These are phyloP conservation scores for Drosophila neotestacea DNA, from an alignment of 2,888 invertebrate species.

Conservation along the genomic window DNA sequence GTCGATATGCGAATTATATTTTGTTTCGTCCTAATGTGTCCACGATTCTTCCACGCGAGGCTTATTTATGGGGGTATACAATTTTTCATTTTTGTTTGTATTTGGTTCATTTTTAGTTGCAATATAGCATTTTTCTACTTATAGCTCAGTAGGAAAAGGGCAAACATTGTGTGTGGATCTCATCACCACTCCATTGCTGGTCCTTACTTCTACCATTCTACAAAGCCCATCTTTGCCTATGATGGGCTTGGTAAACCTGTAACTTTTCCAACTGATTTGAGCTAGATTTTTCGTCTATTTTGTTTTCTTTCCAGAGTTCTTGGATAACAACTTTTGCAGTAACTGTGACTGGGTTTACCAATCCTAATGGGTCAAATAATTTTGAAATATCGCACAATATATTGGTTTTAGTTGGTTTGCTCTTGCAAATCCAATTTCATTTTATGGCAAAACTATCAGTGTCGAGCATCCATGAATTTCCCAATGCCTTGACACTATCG, in stretches of 20 bases:
- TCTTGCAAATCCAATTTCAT: background rate
- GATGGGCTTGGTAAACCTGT: background rate
- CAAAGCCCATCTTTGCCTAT: background rate
- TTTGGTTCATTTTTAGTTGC: too few relatives aligned
- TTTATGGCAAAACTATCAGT: background rate
- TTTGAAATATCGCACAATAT: background rate
- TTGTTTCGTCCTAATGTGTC: too few relatives aligned
- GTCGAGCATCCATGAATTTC: background rate
- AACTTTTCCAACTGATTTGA: background rate
- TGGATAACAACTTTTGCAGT: background rate
- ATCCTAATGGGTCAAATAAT: background rate
- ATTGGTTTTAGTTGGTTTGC: background rate
- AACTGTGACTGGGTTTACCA: background rate
- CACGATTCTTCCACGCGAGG: too few relatives aligned
- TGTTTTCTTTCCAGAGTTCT: background rate
- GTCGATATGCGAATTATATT: too few relatives aligned
- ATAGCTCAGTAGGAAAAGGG: too few relatives aligned
- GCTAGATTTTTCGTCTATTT: background rate
- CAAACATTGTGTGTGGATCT: too few relatives aligned
- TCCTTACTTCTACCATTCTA: background rate
- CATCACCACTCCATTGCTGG: constrained; percentile 1
- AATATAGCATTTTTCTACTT: too few relatives aligned
- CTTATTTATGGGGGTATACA: too few relatives aligned
- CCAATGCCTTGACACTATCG: background rate
- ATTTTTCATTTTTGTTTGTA: too few relatives aligned